Evolutionary conservation across 2,797 vertebrate species (phyloP).

Genomic region (Synaphobranchus kaupii): DNA sequence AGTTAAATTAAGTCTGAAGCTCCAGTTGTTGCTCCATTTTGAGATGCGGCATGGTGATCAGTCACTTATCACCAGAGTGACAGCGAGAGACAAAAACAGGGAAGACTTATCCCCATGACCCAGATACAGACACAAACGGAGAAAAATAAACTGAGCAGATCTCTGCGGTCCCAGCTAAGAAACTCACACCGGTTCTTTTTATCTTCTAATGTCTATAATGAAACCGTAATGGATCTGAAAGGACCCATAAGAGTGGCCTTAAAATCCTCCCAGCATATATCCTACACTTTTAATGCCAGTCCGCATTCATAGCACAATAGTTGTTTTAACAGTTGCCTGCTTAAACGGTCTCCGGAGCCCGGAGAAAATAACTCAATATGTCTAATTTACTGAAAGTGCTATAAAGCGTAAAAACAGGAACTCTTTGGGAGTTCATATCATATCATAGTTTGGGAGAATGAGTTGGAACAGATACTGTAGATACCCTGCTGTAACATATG

Average conservation of each 20-base stretch:
- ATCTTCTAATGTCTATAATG: slow-evolving; percentile 28
- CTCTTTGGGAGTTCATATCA: slow-evolving; percentile 50
- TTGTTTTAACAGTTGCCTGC: slow-evolving; percentile 44
- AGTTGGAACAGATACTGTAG: neutral
- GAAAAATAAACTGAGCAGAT: slow-evolving; percentile 50
- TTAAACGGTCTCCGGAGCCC: slow-evolving; percentile 21
- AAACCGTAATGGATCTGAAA: slow-evolving; percentile 26
- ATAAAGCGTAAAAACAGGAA: neutral
- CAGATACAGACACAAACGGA: slow-evolving; percentile 42
- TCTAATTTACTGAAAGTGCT: neutral
- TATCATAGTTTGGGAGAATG: neutral
- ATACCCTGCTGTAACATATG: neutral
- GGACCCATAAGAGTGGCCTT: slow-evolving; percentile 31
- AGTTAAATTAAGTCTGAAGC: slow-evolving; percentile 68
- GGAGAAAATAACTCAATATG: slow-evolving; percentile 7
- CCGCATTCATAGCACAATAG: slow-evolving; percentile 41
- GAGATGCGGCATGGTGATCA: slow-evolving; percentile 45
- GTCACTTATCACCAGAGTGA: slow-evolving; percentile 48
- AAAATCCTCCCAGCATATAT: slow-evolving; percentile 47
- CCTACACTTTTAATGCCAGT: slow-evolving; percentile 47
- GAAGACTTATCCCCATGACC: slow-evolving; percentile 57
- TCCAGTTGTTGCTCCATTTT: slow-evolving; percentile 67
- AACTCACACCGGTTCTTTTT: slow-evolving; percentile 50
- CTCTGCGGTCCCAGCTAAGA: slow-evolving; percentile 60
- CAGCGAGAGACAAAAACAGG: slow-evolving; percentile 59